Percentiles rank a stretch among this genome's conserved stretches.
Evolutionary conservation across 2,888 invertebrate genomes (phyloP).

Genomic region (Pristionchus entomophagus): DNA sequence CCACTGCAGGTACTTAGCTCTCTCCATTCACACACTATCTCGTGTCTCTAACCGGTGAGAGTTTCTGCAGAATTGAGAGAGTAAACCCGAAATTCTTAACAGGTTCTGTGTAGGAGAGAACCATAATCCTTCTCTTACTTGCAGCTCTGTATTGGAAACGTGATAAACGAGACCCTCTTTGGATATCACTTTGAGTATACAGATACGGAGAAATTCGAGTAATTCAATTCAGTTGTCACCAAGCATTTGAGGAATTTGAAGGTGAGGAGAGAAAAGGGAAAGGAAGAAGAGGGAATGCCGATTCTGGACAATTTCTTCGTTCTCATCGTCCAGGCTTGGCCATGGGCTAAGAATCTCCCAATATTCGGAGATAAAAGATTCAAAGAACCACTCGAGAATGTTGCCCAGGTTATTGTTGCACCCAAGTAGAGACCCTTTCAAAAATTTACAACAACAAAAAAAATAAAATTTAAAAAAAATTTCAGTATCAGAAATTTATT

Average conservation of each 20-base stretch:
- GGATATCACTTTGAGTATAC: slow-evolving; percentile 56
- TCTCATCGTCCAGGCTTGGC: neutral
- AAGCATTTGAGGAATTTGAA: slow-evolving; percentile 39
- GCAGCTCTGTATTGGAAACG: slow-evolving; percentile 64
- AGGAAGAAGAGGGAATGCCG: neutral
- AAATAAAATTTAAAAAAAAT: too few species aligned
- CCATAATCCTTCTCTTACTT: neutral
- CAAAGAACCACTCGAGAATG: neutral
- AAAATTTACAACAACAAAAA: neutral
- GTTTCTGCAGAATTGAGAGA: too few species aligned
- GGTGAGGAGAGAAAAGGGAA: neutral
- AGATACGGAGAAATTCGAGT: slow-evolving; percentile 53
- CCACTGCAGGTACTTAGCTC: neutral
- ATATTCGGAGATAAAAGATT: neutral
- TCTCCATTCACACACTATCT: too few species aligned
- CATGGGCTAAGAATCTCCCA: neutral
- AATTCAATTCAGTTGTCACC: slow-evolving; percentile 50
- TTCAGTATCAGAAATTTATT: slow-evolving; percentile 45
- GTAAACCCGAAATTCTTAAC: too few species aligned
- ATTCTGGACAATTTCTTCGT: slow-evolving; percentile 8
- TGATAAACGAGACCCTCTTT: too few species aligned
- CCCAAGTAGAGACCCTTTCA: too few species aligned
- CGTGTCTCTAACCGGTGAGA: too few species aligned
- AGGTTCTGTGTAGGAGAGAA: too few species aligned
- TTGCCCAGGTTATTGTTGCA: neutral